phyloP scores from a whole-genome alignment of 35 echinoderm and acorn worm species.

The Stichopus chloronotus region DNA sequence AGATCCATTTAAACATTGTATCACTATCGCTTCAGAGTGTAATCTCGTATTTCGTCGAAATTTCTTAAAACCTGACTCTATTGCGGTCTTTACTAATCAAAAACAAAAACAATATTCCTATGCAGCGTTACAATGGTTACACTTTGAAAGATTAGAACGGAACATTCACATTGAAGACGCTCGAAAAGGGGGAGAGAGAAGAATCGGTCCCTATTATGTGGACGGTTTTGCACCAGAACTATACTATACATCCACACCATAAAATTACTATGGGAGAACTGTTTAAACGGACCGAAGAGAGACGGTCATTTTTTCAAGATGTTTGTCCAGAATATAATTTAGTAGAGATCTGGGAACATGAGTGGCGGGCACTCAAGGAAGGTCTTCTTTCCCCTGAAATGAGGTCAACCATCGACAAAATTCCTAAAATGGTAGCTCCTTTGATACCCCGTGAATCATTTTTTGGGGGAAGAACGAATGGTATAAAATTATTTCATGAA shows the following conservation, averaged over 20 bases:
- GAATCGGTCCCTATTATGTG: slow-evolving; percentile 55
- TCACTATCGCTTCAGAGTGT: slow-evolving; percentile 22
- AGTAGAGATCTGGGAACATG: slow-evolving; percentile 28
- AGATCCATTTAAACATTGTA: slow-evolving; percentile 37
- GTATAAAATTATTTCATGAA: slow-evolving; percentile 11
- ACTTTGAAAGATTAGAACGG: not conserved
- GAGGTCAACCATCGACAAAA: not conserved
- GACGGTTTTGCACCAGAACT: slow-evolving; percentile 66
- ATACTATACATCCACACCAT: not conserved
- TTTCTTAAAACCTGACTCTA: slow-evolving; percentile 28
- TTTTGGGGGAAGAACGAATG: slow-evolving; percentile 63
- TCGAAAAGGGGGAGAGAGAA: slow-evolving; percentile 54
- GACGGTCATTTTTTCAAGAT: slow-evolving; percentile 10
- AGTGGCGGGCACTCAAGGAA: not conserved
- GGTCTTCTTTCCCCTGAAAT: slow-evolving; percentile 1
- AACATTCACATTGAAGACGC: slow-evolving; percentile 71
- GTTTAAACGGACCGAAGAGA: slow-evolving; percentile 2
- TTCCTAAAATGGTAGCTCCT: not conserved
- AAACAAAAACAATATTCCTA: slow-evolving; percentile 59
- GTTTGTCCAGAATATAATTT: not conserved
- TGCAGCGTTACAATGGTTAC: slow-evolving; percentile 50
- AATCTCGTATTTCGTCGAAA: slow-evolving; percentile 6
- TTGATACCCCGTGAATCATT: slow-evolving; percentile 49
- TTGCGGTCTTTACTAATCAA: slow-evolving; percentile 11
- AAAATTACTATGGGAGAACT: slow-evolving; percentile 19